phyloP scores from a whole-genome alignment of 2,888 invertebrate species.

The Marronus borbonicus region DNA sequence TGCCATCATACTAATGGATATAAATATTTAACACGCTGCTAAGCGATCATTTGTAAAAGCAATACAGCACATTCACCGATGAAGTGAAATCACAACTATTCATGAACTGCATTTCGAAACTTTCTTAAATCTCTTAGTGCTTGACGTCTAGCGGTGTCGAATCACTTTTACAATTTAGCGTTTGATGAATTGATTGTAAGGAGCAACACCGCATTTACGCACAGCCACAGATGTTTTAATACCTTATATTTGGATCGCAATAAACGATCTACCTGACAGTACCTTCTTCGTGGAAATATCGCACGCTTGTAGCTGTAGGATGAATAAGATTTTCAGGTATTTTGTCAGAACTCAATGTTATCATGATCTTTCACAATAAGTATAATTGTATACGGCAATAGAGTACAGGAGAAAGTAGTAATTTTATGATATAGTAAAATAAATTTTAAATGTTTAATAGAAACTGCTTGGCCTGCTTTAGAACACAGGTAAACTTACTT shows the following conservation, averaged over 20 bases:
- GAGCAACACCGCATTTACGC: neutral
- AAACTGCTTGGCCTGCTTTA: too few relatives aligned
- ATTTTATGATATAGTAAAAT: too few relatives aligned
- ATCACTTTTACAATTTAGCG: slow-evolving; percentile 38
- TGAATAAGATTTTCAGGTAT: neutral
- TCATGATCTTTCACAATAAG: too few relatives aligned
- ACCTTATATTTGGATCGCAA: neutral
- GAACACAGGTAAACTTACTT: too few relatives aligned
- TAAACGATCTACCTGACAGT: neutral
- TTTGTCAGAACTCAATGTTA: too few relatives aligned
- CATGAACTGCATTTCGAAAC: slow-evolving; percentile 43
- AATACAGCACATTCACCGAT: slow-evolving; percentile 32
- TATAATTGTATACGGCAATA: too few relatives aligned
- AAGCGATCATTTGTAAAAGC: slow-evolving; percentile 42
- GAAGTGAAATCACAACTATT: slow-evolving; percentile 36
- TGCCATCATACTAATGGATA: neutral
- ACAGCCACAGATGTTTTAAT: slow-evolving; percentile 11
- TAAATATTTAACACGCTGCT: slow-evolving; percentile 35
- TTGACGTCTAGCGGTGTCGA: slow-evolving; percentile 25
- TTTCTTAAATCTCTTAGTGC: slow-evolving; percentile 36
- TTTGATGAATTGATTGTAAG: slow-evolving; percentile 29
- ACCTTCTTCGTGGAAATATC: slow-evolving; percentile 1
- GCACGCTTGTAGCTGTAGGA: neutral
- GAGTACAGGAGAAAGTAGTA: too few relatives aligned
- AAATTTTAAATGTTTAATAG: too few relatives aligned